Evolutionary conservation across 2,113 vertebrate species (phyloP), one percentile per base, ranked within the genome.

Genomic region (Hirundichthys speculiger): DNA sequence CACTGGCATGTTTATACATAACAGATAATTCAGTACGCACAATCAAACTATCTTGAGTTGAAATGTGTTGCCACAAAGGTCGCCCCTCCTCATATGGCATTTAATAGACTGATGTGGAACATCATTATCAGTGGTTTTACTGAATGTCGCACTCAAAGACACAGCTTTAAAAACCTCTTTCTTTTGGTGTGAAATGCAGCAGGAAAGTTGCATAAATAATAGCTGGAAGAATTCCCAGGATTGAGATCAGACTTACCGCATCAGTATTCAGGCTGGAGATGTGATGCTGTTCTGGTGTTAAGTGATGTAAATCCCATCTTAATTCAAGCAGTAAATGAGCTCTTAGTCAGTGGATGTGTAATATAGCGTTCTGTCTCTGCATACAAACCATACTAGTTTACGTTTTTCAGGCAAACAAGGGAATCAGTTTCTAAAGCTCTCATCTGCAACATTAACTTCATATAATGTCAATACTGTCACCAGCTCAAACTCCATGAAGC

Each of bases 321-420:
- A 61, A 57, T 19, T 19, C 12, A 15, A 34, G 62, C 40, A 22
- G 34, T 38, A 66, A 62, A 54, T 20, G 43, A 64, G 38, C 21
- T 54, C 51, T 40, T 27, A 14, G 24, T 25, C 43, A 7, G 43
- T n/a, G 52, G 50, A 13, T 27, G 20, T 55, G 2, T 51, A 50
- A 63, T 64, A 22, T 9, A 22, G 30, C 16, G 7, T 45, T 48
- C 47, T 25, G 63, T 47, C 51, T 47, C 48, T 59, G 53, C 66
- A 53, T 67, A 46, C 30, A 34, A 34, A 34, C 5, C 30, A 7
- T 7, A 34, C 30, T 34, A 34, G 30, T 34, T 34, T 34, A 9
- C 30, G 11, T 55, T 65, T 50, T 25, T n/a, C 4, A 34, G 6
- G 52, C 25, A 64, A 75, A 68, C 72, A 64, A 30, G 2, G 14